phyloP scores from a whole-genome alignment of 2,888 invertebrate genomes.

The Fissipunctia ypsillon region DNA sequence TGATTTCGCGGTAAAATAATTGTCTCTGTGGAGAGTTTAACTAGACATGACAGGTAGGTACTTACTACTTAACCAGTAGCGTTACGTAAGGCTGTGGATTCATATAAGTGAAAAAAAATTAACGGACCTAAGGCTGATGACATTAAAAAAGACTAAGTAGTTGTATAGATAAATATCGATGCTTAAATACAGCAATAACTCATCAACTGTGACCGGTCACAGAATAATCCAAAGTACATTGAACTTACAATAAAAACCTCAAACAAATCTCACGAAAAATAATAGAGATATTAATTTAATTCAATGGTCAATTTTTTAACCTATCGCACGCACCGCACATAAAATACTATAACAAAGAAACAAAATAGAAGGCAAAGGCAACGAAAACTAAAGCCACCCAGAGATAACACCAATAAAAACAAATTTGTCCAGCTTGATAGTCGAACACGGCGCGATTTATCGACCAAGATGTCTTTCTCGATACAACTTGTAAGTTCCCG shows the following conservation, averaged over 20 bases:
- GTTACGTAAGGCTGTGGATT: neutral
- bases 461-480: conserved; percentile 85
- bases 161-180: neutral
- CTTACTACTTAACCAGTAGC: neutral
- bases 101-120: neutral
- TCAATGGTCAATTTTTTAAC: conserved; percentile 60
- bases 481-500: conserved; percentile 79
- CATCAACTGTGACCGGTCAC: conserved; percentile 15
- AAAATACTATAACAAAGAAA: conserved; percentile 69
- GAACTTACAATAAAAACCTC: conserved; percentile 42
- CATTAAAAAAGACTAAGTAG: neutral
- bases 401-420: conserved; percentile 87
- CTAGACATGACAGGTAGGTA: neutral
- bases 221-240: conserved; percentile 18
- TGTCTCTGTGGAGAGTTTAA: conserved; percentile 12
- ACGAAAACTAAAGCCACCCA: conserved; percentile 86
- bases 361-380: conserved; percentile 69
- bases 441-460: conserved; percentile 85
- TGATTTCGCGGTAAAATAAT: conserved; percentile 42
- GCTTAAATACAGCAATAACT: conserved; percentile 24
- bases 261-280: conserved; percentile 54
- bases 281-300: conserved; percentile 69
- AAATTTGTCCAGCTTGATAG: conserved; percentile 86
- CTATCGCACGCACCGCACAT: conserved; percentile 53
- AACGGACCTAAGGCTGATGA: neutral